Base-by-base conservation (phyloP, 37 sponge, comb jelly and placozoan genomes). In the Cliona cf. orientalis region DNA sequence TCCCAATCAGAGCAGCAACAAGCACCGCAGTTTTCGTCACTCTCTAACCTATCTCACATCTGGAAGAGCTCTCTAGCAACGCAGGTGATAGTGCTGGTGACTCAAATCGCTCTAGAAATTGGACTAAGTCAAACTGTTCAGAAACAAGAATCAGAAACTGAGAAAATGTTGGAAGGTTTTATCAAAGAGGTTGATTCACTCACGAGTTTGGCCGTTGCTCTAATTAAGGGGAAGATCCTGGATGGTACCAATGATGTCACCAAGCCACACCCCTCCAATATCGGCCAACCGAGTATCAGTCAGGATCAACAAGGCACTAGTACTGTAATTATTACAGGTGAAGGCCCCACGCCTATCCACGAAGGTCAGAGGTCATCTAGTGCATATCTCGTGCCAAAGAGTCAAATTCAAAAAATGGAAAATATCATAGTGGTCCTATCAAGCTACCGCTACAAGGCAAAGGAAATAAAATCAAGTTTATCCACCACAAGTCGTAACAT, bases 1-100 rank as follows among this genome's bases (percentile, higher is more conserved):
- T 49, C 55, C 55, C 55, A 49, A n/a, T n/a, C n/a, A n/a, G n/a
- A n/a, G n/a, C n/a, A n/a, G n/a, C n/a, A n/a, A n/a, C 55, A 49
- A 49, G 55, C 55, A 49, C 11, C 55, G 25, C 11, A 19, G 22
- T 46, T 55, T 1, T 29, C 42, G 25, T 57, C 67, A 0, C 68
- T 87, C 26, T 58, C 65, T n/a, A 3, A 36, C 25, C 88, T 81
- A 0, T 58, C 74, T n/a, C n/a, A 29, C 25, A 23, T 75, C 46
- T 80, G 88, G 81, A 40, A 3, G 66, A 74, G 76, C 26, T 17
- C 25, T 2, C 1, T 45, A 1, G 40, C 78, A 49, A 63, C 84
- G 5, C 84, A 83, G 42, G 42, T 77, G 25, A 14, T 61, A 2
- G 23, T 81, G 21, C 42, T 89, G 26, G 79, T 25, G 11, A 76